A percentile compares a stretch with the other conserved stretches of the same genome.
Evolutionary conservation across 2,113 vertebrate genomes (phyloP).

Genomic region (Salvator merianae): DNA sequence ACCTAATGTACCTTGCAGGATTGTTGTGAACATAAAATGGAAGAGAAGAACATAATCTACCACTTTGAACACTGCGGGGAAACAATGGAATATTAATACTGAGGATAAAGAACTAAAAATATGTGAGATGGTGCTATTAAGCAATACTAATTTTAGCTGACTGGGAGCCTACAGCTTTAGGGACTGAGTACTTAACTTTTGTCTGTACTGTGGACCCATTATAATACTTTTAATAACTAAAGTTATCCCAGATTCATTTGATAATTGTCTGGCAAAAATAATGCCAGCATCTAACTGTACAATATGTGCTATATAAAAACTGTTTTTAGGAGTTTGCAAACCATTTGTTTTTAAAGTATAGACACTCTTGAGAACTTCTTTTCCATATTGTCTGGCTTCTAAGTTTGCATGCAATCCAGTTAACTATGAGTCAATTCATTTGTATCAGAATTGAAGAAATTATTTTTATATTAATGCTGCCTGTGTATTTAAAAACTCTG

Average conservation of each 20-base stretch:
- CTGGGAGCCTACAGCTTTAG: background rate
- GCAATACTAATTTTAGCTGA: background rate
- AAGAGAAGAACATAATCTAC: too few relatives aligned
- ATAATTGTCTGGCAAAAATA: conserved; percentile 41
- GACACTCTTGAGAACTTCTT: conserved; percentile 60
- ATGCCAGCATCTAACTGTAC: conserved; percentile 32
- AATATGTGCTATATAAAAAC: conserved; percentile 47
- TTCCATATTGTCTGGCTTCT: conserved; percentile 57
- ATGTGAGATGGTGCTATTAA: too few relatives aligned
- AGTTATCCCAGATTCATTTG: background rate
- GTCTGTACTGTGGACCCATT: background rate
- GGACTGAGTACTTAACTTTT: background rate
- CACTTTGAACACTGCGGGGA: too few relatives aligned
- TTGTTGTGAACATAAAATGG: too few relatives aligned
- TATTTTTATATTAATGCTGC: conserved; percentile 58
- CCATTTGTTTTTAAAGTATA: conserved; percentile 61
- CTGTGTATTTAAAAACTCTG: background rate
- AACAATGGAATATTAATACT: too few relatives aligned
- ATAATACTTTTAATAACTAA: background rate
- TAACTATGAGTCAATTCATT: background rate
- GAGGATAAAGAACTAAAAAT: too few relatives aligned
- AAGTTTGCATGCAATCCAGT: background rate
- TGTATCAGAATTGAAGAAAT: background rate
- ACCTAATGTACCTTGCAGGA: too few relatives aligned
- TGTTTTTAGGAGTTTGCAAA: conserved; percentile 59